Base-by-base conservation (phyloP, 1,140 invertebrate genomes). In the Drosophila sulfurigaster region DNA sequence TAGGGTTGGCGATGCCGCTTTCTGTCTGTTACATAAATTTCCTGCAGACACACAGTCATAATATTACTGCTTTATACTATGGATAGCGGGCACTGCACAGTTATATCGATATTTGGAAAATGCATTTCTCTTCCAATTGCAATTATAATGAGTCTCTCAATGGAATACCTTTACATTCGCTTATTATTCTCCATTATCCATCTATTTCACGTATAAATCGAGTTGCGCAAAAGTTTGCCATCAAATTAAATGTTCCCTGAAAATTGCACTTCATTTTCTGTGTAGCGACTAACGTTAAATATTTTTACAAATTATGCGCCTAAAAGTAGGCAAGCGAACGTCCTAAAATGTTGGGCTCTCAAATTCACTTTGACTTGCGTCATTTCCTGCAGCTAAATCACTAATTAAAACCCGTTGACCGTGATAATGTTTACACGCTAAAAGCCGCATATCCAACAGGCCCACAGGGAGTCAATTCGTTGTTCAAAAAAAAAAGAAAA, bases 351-450 rank as follows among this genome's bases (percentile, higher is more conserved):
- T 57, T 35, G 13, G 10, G 13, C 38, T 60, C 38, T 59, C 28
- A 68, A 65, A 80, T 73, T 77, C 78, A 80, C 78, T 80, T 80
- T 80, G 51, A 52, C 57, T 64, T 51, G 60, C 74, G 58, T 65
- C 74, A 73, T 78, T 75, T 78, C 60, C 76, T 78, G 73, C 78
- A 78, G 69, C 69, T 54, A 80, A 80, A 78, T 77, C 56, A 38
- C 78, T 77, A 80, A 80, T 80, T 80, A 77, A 78, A 80, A 80
- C 62, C 70, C 78, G 71, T 80, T 80, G 75, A 80, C 75, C 78
- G 75, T 77, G 78, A 74, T 59, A 74, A 78, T 69, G 78, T 74
- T 62, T 78, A 77, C 68, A 63, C 54, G 59, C 67, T 56, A 49
- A 54, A 41, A 56, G 54, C 51, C 45, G 28, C 48, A 38, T 20